Percentiles rank a stretch among this genome's conserved stretches.
These are phyloP conservation scores for Haliclystus octoradiatus DNA, from an alignment of 30 jellyfish, hydroid and myxozoan genomes.

Conservation along the genomic window DNA sequence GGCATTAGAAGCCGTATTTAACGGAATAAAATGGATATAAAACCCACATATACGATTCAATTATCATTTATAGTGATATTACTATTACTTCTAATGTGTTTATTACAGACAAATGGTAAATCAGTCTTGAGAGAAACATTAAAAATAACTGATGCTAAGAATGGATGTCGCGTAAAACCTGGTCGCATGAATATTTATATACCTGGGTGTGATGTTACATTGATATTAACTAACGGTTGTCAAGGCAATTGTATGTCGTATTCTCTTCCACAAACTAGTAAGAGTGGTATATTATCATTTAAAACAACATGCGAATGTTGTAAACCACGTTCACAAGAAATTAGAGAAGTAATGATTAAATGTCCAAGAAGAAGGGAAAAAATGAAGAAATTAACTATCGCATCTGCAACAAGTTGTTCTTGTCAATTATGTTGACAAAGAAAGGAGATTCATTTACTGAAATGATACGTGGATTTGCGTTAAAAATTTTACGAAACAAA, in stretches of 20 bases:
- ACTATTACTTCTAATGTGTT: not conserved
- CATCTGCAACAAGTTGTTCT: not conserved
- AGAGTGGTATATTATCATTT: not conserved
- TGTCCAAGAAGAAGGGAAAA: constrained; percentile 2
- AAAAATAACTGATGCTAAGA: not conserved
- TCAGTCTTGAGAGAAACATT: not conserved
- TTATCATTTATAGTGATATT: too few species aligned
- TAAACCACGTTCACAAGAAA: not conserved
- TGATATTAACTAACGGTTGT: constrained; percentile 8
- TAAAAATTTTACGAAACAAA: too few species aligned
- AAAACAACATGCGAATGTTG: constrained; percentile 9
- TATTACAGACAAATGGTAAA: not conserved
- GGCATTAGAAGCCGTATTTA: too few species aligned
- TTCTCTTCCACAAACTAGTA: constrained; percentile 1
- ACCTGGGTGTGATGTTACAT: constrained; percentile 4
- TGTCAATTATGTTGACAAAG: not conserved
- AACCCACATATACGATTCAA: too few species aligned
- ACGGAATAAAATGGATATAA: too few species aligned
- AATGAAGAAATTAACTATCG: not conserved
- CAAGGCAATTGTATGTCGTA: constrained; percentile 5
- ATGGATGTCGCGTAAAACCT: constrained; percentile 3
- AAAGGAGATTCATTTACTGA: too few species aligned
- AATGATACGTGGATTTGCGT: too few species aligned
- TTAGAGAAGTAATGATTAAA: constrained; percentile 1
- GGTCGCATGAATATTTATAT: constrained; percentile 9